Evolutionary conservation across 1,140 invertebrate species (phyloP).

Genomic region (Nephila pilipes): DNA sequence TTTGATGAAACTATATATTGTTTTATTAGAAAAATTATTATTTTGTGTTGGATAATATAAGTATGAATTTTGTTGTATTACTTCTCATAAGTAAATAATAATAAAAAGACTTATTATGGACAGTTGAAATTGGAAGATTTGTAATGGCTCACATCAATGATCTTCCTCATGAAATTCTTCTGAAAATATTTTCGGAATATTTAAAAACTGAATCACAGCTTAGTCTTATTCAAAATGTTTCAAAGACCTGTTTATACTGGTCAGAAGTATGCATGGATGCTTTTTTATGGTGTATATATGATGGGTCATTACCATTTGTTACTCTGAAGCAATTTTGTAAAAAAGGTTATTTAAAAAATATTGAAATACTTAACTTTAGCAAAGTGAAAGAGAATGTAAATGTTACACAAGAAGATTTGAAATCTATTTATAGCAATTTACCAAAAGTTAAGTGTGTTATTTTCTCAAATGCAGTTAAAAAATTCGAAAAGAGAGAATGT

Average conservation of each 20-base stretch:
- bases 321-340: background rate
- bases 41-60: no score
- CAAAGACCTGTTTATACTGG: background rate
- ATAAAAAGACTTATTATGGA: no score
- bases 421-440: background rate
- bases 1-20: no score
- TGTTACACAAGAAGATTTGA: background rate
- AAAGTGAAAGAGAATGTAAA: background rate
- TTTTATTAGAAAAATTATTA: no score
- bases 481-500: background rate
- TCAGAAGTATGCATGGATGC: background rate
- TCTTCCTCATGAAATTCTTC: background rate
- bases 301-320: background rate
- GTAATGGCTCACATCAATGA: background rate
- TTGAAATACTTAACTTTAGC: background rate
- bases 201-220: background rate
- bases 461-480: background rate
- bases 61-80: no score
- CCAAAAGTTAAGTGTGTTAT: background rate
- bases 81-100: no score
- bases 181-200: background rate
- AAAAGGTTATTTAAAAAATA: background rate
- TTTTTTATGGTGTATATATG: background rate
- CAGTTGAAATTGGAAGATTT: no score
- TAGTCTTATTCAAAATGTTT: background rate